Percentiles rank a stretch among this genome's conserved stretches.
Conservation (phyloP, 2,888 invertebrate genomes). For the Drosophila ustulata region DNA sequence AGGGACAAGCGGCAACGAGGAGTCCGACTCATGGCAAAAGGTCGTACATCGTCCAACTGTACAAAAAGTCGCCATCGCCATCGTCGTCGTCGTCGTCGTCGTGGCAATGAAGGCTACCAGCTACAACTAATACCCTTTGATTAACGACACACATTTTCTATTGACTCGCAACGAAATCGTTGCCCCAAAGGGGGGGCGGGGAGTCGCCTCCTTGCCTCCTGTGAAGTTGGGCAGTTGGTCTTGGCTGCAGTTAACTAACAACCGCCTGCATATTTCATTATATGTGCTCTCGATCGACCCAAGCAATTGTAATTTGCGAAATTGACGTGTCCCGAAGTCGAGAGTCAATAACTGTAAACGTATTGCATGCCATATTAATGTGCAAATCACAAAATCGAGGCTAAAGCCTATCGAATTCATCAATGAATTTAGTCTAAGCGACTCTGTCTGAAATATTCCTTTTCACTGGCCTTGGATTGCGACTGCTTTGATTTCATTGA, state of each 20-base stretch:
- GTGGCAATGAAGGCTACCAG: constrained; percentile 69
- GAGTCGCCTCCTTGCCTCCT: constrained; percentile 15
- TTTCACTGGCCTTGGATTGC: not conserved
- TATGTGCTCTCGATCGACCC: constrained; percentile 61
- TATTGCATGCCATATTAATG: constrained; percentile 63
- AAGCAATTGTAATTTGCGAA: constrained; percentile 75
- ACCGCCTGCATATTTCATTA: constrained; percentile 75
- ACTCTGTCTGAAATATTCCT: constrained; percentile 2
- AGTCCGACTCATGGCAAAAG: constrained; percentile 73
- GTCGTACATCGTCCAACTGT: constrained; percentile 74
- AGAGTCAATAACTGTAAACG: constrained; percentile 40
- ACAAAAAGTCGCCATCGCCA: constrained; percentile 63
- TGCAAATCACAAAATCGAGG: constrained; percentile 54
- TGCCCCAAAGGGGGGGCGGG: constrained; percentile 1
- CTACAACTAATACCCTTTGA: constrained; percentile 82
- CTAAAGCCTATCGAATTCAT: constrained; percentile 24
- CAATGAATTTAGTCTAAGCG: constrained; percentile 7
- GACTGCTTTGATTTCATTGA: constrained; percentile 7
- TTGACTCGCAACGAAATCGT: constrained; percentile 66
- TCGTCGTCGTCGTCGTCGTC: constrained; percentile 31
- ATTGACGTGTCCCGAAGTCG: constrained; percentile 61
- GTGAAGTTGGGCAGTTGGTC: constrained; percentile 74
- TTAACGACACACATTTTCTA: constrained; percentile 82
- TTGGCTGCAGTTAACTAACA: constrained; percentile 45
- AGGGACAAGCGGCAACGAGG: constrained; percentile 6